A percentile compares a stretch with the other conserved stretches of the same genome.
Evolutionary conservation across 2,888 invertebrate genomes (phyloP).

Genomic region (Dasysyrphus albostriatus): DNA sequence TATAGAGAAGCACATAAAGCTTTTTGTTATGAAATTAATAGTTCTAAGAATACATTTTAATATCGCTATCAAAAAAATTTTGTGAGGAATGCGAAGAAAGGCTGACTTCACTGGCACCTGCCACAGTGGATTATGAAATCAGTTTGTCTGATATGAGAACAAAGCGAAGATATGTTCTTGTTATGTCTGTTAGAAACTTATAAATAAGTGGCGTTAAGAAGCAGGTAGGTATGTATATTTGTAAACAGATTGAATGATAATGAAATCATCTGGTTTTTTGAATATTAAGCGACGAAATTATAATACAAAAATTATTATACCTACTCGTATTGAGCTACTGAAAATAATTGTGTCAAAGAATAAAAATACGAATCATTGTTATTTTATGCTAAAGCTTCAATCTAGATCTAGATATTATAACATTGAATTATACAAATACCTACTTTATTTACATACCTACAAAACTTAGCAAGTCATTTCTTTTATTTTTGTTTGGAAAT

Average conservation of each 20-base stretch:
- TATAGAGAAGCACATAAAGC: constrained; percentile 14
- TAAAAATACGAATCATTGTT: no score
- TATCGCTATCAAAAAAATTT: constrained; percentile 24
- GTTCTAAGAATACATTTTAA: constrained; percentile 56
- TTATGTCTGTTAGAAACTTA: constrained; percentile 25
- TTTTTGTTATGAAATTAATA: constrained; percentile 50
- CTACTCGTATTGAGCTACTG: background rate
- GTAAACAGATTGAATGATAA: background rate
- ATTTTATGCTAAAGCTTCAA: no score
- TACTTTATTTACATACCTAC: no score
- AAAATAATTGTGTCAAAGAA: background rate
- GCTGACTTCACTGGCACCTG: constrained; percentile 9
- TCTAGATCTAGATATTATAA: no score
- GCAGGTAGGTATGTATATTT: constrained; percentile 22
- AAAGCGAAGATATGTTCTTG: constrained; percentile 5
- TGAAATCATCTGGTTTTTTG: background rate
- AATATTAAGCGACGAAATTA: background rate
- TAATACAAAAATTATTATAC: background rate
- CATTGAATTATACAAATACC: no score
- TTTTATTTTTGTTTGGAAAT: no score
- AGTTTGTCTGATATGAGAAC: constrained; percentile 49
- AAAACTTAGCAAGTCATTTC: no score
- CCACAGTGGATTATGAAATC: constrained; percentile 65
- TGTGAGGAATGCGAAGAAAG: constrained; percentile 42
- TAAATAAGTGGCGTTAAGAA: constrained; percentile 43